Evolutionary conservation across 1,140 invertebrate species (phyloP), one percentile per base, ranked within the genome.

Genomic region (Dreissena polymorpha): DNA sequence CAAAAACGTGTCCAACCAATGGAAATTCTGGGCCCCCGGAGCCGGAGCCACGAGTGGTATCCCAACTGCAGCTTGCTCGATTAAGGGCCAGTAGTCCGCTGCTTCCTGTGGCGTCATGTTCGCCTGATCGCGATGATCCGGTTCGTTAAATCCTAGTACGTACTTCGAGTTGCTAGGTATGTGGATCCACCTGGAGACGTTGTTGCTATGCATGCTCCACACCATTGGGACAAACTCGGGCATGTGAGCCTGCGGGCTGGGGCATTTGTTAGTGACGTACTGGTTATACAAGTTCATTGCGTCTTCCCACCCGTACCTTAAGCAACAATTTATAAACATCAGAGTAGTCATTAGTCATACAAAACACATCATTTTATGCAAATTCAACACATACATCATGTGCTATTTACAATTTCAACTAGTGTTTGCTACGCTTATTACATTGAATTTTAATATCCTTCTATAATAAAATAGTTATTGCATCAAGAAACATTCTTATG

Each of bases 1-100:
- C 63, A 88, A 86, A 63, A 88, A 88, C 27, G 76, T 23, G 7
- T 75, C 65, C 14, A 85, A 77, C 86, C 86, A 88, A 29, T 51
- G 64, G 23, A 70, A 68, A 39, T 74, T 74, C 10, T 25, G 10
- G 16, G 10, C n/a, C 10, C 64, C 64, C 10, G 75, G 18, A 5
- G 63, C 39, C 0, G 75, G 75, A 25, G 49, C 55, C 3, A 77
- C 65, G 14, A 77, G 53, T 77, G 75, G 75, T 50, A 50, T 67
- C 0, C 75, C 75, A 0, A 21, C 29, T 21, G 49, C 16, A 50
- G 39, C 14, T 21, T 50, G 21, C 49, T 77, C 75, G 14, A 77
- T 77, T 25, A 68, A 21, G 0, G 74, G n/a, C 74, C 74, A 76
- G n/a, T 18, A 14, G n/a, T 76, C 60, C 29, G 57, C 74, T 10